These are phyloP conservation scores for Hydrolagus colliei DNA, from an alignment of 2,797 vertebrate genomes.

Conservation along the genomic window DNA sequence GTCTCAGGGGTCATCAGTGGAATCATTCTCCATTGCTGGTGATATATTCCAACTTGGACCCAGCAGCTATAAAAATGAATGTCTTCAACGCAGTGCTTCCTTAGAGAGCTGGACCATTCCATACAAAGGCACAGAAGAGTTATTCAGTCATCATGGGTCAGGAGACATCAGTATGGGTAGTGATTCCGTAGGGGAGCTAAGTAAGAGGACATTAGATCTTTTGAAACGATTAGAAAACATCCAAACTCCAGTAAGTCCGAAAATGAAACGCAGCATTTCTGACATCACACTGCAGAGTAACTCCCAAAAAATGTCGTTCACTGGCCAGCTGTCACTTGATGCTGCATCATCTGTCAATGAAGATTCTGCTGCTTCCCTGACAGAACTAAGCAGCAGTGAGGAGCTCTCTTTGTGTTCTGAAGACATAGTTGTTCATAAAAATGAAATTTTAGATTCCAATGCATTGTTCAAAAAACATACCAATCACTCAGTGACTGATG, in stretches of 20 bases:
- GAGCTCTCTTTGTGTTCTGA: conserved; percentile 85
- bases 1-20: conserved; percentile 77
- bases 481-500: conserved; percentile 67
- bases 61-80: conserved; percentile 58
- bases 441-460: conserved; percentile 61
- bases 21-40: conserved; percentile 72
- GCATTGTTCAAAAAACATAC: conserved; percentile 67
- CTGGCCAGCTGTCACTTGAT: conserved; percentile 59
- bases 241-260: conserved; percentile 72
- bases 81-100: conserved; percentile 75
- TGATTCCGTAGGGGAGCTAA: conserved; percentile 77
- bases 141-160: conserved; percentile 67
- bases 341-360: conserved; percentile 73
- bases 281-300: conserved; percentile 78
- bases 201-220: conserved; percentile 89
- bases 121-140: conserved; percentile 65
- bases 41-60: conserved; percentile 60
- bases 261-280: conserved; percentile 86
- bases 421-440: conserved; percentile 70
- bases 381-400: conserved; percentile 84
- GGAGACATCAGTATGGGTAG: conserved; percentile 63
- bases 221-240: conserved; percentile 89
- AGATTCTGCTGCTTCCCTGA: conserved; percentile 77
- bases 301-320: conserved; percentile 62
- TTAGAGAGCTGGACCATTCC: conserved; percentile 80